Evolutionary conservation across 2,113 vertebrate species (phyloP).

Genomic region (Sinocyclocheilus rhinocerous): DNA sequence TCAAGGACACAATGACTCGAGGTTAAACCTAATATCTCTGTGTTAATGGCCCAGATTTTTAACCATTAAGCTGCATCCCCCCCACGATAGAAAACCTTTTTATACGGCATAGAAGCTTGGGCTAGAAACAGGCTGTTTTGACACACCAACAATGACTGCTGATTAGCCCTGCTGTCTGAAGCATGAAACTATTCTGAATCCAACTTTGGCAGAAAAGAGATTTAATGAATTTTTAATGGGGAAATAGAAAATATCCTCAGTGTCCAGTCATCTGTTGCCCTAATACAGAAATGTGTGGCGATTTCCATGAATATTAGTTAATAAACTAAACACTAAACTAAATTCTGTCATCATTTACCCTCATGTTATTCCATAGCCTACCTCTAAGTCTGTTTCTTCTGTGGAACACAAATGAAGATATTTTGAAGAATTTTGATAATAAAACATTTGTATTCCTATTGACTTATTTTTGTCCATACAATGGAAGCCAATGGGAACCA

Average conservation of each 20-base stretch:
- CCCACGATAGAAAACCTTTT: neutral
- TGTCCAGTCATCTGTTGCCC: slow-evolving; percentile 1
- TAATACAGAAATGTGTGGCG: neutral
- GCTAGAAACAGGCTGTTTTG: slow-evolving; percentile 24
- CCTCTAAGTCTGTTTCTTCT: neutral
- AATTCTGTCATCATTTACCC: neutral
- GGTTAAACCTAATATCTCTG: neutral
- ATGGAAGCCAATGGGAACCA: too few species aligned
- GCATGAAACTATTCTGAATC: neutral
- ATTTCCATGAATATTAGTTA: neutral
- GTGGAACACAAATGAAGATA: too few species aligned
- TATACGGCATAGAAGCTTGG: neutral
- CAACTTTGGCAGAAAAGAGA: neutral
- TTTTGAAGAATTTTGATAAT: neutral
- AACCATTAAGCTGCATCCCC: neutral
- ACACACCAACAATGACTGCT: slow-evolving; percentile 10
- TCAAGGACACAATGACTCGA: slow-evolving; percentile 24
- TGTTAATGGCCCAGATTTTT: slow-evolving; percentile 15
- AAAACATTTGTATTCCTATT: neutral
- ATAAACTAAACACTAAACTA: neutral
- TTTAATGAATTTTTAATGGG: slow-evolving; percentile 3
- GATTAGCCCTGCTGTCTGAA: slow-evolving; percentile 16
- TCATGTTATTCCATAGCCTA: neutral
- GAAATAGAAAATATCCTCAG: neutral
- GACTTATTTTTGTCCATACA: neutral